Evolutionary conservation across 2,888 invertebrate genomes (phyloP), one percentile per base, ranked within the genome.

Genomic region (Periphyllus acericola): DNA sequence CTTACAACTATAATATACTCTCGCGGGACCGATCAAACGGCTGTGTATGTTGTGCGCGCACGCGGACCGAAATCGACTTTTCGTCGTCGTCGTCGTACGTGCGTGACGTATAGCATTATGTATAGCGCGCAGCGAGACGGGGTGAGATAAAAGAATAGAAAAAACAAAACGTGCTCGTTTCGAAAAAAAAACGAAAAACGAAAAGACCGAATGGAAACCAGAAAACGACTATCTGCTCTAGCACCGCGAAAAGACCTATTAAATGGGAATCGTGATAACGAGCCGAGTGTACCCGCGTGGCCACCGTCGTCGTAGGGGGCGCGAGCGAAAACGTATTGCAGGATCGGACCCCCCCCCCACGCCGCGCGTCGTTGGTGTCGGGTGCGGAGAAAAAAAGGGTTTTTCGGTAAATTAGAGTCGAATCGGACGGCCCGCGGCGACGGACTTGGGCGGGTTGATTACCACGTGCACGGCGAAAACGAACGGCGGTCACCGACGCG

Each of bases 361-460:
- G 19, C 34, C 36, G 34, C n/a, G 25, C n/a, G 25, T 11, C 1
- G 46, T 3, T 21, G 25, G 11, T 40, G 3, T 4, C 74, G 36
- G 25, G n/a, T 3, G n/a, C 14, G 8, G 19, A 19, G 0, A 55
- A 68, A 66, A 66, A 80, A 11, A 14, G 83, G 34, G 36, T 21
- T 83, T 83, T 75, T 83, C 83, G 75, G 60, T 75, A 75, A 83
- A 83, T 83, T 83, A 75, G 60, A 83, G 60, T n/a, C 75, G 74
- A 19, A 80, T 68, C 60, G 72, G 72, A 25, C 17, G 55, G 66
- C 74, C 74, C 55, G 72, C n/a, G 60, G 75, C 36, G 60, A 19
- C 32, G 32, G n/a, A 3, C 25, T 17, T 25, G 2, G 21, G 8
- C 55, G 34, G 75, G 40, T 74, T n/a, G 29, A 46, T 60, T 0